These are phyloP conservation scores for Cheilosia soror DNA, from an alignment of 2,888 invertebrate species.

Conservation along the genomic window DNA sequence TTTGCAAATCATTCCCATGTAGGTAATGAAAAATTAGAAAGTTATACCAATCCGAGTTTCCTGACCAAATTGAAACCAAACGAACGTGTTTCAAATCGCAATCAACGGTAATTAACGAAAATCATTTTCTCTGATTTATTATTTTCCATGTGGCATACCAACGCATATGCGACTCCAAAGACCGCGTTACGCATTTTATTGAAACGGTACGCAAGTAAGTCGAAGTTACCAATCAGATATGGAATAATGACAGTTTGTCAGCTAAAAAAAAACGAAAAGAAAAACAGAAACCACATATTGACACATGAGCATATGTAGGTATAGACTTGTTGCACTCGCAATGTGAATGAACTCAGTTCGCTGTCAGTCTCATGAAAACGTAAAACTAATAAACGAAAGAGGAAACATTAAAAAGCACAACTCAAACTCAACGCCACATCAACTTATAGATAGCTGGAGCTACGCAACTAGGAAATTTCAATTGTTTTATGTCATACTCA, in stretches of 20 bases:
- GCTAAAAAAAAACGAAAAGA: conserved; percentile 13
- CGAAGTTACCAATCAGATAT: conserved; percentile 55
- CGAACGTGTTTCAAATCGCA: conserved; percentile 67
- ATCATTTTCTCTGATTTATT: conserved; percentile 51
- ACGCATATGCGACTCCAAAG: conserved; percentile 35
- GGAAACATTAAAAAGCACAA: conserved; percentile 58
- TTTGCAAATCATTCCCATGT: background rate
- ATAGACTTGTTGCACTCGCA: conserved; percentile 16
- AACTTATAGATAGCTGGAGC: background rate
- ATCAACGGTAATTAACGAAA: conserved; percentile 66
- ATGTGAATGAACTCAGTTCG: conserved; percentile 67
- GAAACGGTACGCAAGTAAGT: conserved; percentile 22
- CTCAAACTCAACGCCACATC: conserved; percentile 19
- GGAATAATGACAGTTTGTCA: conserved; percentile 63
- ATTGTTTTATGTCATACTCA: conserved; percentile 73
- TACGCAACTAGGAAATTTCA: conserved; percentile 63
- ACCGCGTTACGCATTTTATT: conserved; percentile 36
- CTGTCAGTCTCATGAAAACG: conserved; percentile 22
- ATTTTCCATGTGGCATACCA: conserved; percentile 50
- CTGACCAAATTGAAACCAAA: conserved; percentile 51
- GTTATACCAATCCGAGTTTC: conserved; percentile 32
- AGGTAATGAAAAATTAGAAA: conserved; percentile 55
- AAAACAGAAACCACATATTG: conserved; percentile 34
- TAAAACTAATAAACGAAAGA: conserved; percentile 43
- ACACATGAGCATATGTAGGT: background rate